These are phyloP conservation scores for Drosophila testacea DNA, from an alignment of 2,888 invertebrate genomes.

Conservation along the genomic window DNA sequence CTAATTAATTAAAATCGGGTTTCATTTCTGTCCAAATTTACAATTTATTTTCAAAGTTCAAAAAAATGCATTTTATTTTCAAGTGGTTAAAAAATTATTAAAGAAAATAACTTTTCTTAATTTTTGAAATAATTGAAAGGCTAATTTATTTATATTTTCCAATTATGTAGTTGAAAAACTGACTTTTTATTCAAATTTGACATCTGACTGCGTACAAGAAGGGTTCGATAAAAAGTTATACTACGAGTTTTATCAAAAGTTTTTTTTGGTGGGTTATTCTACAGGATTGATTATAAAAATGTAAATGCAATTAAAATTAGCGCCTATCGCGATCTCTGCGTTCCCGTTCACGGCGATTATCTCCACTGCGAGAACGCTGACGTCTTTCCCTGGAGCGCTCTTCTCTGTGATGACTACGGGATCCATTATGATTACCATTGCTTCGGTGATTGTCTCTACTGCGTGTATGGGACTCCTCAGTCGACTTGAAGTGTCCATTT, in stretches of 20 bases:
- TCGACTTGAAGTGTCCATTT: slow-evolving; percentile 8
- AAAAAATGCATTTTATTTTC: too few species aligned
- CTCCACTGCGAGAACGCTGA: slow-evolving; percentile 53
- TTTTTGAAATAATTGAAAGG: too few species aligned
- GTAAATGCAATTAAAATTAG: slow-evolving; percentile 38
- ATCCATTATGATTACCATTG: slow-evolving; percentile 32
- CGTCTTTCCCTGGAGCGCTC: slow-evolving; percentile 45
- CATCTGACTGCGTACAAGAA: too few species aligned
- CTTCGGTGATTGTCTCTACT: slow-evolving; percentile 27
- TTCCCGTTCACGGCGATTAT: slow-evolving; percentile 37
- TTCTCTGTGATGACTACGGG: slow-evolving; percentile 45
- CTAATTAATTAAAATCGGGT: slow-evolving; percentile 32
- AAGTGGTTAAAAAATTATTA: too few species aligned
- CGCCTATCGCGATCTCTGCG: slow-evolving; percentile 48
- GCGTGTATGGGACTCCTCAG: slow-evolving; percentile 22
- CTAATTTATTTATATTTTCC: too few species aligned
- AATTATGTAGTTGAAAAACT: too few species aligned
- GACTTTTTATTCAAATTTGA: too few species aligned
- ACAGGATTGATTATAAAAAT: slow-evolving; percentile 33
- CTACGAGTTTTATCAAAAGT: not conserved
- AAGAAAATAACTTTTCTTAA: too few species aligned
- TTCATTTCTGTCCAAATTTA: too few species aligned
- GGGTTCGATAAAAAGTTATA: too few species aligned
- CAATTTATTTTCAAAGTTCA: too few species aligned
- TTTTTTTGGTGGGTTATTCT: slow-evolving; percentile 26